Evolutionary conservation across 1,140 invertebrate genomes (phyloP), one percentile per base, ranked within the genome.

Genomic region (Sycophila sp.): DNA sequence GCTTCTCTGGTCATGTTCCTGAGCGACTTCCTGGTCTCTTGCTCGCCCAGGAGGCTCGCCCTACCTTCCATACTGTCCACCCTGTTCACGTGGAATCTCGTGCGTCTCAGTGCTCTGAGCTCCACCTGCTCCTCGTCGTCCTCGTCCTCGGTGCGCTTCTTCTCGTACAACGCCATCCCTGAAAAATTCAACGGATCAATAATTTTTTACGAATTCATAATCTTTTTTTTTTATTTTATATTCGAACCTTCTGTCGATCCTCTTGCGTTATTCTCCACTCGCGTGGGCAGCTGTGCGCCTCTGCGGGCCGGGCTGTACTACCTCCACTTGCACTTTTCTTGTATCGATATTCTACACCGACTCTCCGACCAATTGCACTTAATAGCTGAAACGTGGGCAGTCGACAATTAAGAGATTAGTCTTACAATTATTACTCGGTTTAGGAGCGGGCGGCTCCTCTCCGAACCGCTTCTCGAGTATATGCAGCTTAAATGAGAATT

Each of bases 1-100:
- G 96, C 96, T 87, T 98, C 96, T 11, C 95, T 87, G 0, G 96
- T 98, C 81, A 98, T 93, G 79, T 96, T 93, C 62, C 95, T 93
- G 51, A 86, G 73, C 3, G 83, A 85, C 38, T 85, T 85, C 40
- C 73, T 80, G 1, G 82, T 82, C 56, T 86, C 84, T 65, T 86
- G 83, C 36, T 86, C 84, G 0, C 82, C 84, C 1, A 86, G 74
- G 6, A 86, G 81, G 45, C 83, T 86, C 1, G 83, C 80, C 11
- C 83, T 77, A 24, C 84, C 84, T 66, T 86, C 84, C 28, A 85
- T 71, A 38, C 84, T 87, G 76, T 89, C 87, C 4, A 90, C 89
- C 4, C 87, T 81, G 70, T 90, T 89, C n/a, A 90, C 89, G 76
- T 88, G 86, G 62, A 90, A 90, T 34, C 89, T 80, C 59, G 88